Percentiles rank a stretch among this genome's conserved stretches.
Evolutionary conservation across 1,140 invertebrate genomes (phyloP).

Genomic region (Chrysoperla carnea): DNA sequence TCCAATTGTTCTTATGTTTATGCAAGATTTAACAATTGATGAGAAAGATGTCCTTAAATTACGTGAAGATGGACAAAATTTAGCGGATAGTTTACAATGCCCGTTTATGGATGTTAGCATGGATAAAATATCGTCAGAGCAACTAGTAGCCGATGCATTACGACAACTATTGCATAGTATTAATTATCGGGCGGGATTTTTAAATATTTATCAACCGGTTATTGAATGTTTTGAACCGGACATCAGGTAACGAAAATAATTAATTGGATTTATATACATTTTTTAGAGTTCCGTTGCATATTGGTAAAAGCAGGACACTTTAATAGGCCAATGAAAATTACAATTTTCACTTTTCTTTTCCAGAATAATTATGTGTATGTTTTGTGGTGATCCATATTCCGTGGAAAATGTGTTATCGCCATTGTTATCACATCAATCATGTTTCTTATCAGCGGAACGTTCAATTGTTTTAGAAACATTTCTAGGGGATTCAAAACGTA

Average conservation of each 20-base stretch:
- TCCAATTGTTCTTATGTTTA: conserved; percentile 78
- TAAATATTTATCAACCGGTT: conserved; percentile 53
- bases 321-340: too few relatives aligned
- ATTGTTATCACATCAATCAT: conserved; percentile 71
- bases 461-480: conserved; percentile 83
- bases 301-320: too few relatives aligned
- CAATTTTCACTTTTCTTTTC: conserved; percentile 4
- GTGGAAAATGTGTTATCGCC: conserved; percentile 81
- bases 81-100: conserved; percentile 76
- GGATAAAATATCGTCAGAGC: conserved; percentile 39
- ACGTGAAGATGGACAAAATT: conserved; percentile 74
- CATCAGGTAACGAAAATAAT: conserved; percentile 41
- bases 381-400: conserved; percentile 89
- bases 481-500: conserved; percentile 71
- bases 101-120: conserved; percentile 69
- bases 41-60: conserved; percentile 68
- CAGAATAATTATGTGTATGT: conserved; percentile 86
- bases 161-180: conserved; percentile 58
- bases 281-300: too few relatives aligned
- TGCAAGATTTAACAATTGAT: conserved; percentile 65
- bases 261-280: too few relatives aligned
- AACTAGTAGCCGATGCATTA: conserved; percentile 52
- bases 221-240: conserved; percentile 70
- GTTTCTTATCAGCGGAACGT: conserved; percentile 69
- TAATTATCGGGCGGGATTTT: conserved; percentile 47